Percentiles rank a stretch among this genome's conserved stretches.
Evolutionary conservation across 2,888 invertebrate genomes (phyloP).

Genomic region (Priocnemis perturbator): DNA sequence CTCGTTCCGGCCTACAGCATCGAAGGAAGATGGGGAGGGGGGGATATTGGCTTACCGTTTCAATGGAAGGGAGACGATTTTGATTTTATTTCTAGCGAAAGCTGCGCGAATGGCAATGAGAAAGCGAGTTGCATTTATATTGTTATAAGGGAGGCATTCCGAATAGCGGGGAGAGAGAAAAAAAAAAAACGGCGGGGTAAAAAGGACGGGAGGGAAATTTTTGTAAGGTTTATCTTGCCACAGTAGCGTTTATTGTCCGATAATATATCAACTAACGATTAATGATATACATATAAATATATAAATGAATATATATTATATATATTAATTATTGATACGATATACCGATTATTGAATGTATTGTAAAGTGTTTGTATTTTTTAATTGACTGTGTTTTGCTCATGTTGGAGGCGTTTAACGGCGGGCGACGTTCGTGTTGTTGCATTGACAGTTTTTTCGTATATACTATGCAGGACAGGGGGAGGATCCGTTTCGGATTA

Average conservation of each 20-base stretch:
- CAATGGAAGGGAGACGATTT: no score
- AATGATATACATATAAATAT: slow-evolving; percentile 37
- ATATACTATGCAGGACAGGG: slow-evolving; percentile 5
- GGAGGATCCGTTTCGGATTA: slow-evolving; percentile 1
- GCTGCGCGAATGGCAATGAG: no score
- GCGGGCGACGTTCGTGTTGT: slow-evolving; percentile 44
- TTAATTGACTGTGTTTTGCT: slow-evolving; percentile 67
- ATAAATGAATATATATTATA: slow-evolving; percentile 31
- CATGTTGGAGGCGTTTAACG: slow-evolving; percentile 36
- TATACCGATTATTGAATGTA: slow-evolving; percentile 49
- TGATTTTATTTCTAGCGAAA: no score
- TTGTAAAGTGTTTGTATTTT: slow-evolving; percentile 66
- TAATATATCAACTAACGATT: slow-evolving; percentile 28
- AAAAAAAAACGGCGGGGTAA: slow-evolving; percentile 15
- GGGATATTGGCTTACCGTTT: no score
- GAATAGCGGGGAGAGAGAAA: not conserved
- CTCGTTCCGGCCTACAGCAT: slow-evolving; percentile 36
- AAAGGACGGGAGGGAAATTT: slow-evolving; percentile 13
- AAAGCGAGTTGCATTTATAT: no score
- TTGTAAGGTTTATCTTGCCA: slow-evolving; percentile 34
- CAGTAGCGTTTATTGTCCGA: slow-evolving; percentile 35
- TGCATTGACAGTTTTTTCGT: slow-evolving; percentile 43
- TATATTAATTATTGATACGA: slow-evolving; percentile 45
- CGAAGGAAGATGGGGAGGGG: slow-evolving; percentile 9
- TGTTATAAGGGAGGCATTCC: not conserved